Base-by-base conservation (phyloP, 1,140 invertebrate species). In the Halictus rubicundus region DNA sequence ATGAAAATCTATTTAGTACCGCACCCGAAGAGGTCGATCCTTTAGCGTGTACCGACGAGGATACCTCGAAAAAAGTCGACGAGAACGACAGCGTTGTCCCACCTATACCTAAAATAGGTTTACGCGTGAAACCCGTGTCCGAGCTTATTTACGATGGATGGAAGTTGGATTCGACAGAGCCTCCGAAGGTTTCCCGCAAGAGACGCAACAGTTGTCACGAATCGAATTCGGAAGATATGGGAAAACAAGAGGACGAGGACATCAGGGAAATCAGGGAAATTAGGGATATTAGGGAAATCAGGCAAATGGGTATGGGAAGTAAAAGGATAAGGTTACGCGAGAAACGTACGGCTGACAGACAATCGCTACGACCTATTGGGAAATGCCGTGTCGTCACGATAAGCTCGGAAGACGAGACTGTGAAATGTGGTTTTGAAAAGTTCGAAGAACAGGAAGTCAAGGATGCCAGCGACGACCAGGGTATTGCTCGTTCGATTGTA, bases 331-430 rank as follows among this genome's bases (percentile, higher is more conserved):
- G 93, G 69, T 89, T 94, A 63, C 88, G 94, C 5, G 93, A 91
- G 0, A 95, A 94, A 81, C 88, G 92, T 21, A 78, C 89, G 2
- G 87, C 94, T 0, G 94, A 95, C 83, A 86, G 89, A 7, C 91
- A 94, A 21, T 76, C 95, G 8, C 88, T 95, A 23, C 94, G 94
- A 69, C 94, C 94, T 59, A 90, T 95, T 0, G 95, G 95, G 82
- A 93, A 94, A 79, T 95, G 81, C 82, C 82, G 92, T 16, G 83
- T 86, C 5, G 87, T 89, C 6, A 86, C 84, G 19, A 87, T 88
- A 42, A 93, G 90, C 32, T 92, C 92, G 0, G 91, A 93, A 39
- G 93, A 93, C 42, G 90, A 93, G 68, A 81, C 52, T 6, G 80
- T 68, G 59, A 87, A 88, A 60, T 78, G 77, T 27, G 80, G 71